Conservation (phyloP, 2,888 invertebrate species). For the Polyploca ridens region DNA sequence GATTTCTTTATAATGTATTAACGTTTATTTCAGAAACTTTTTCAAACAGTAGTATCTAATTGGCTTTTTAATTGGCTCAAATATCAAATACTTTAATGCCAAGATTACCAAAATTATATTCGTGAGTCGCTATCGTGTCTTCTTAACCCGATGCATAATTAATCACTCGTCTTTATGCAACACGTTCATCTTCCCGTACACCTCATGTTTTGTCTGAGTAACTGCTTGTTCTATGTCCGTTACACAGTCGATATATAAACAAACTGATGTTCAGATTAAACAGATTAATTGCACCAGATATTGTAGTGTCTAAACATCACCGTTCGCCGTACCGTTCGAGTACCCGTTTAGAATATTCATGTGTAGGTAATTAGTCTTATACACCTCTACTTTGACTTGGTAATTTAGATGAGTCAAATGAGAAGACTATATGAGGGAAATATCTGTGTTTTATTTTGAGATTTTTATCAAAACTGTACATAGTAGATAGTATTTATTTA, state of each 20-base stretch:
- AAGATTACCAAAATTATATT: too few species aligned
- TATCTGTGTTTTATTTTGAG: too few species aligned
- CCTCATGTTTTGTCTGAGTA: not conserved
- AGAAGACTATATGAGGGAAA: not conserved
- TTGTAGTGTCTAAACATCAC: constrained; percentile 8
- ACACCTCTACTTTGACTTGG: not conserved
- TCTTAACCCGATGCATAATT: too few species aligned
- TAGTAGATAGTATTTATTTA: too few species aligned
- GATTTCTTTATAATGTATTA: too few species aligned
- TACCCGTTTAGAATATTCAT: constrained; percentile 4
- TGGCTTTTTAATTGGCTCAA: too few species aligned
- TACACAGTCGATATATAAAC: not conserved
- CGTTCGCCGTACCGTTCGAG: not conserved
- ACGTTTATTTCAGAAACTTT: too few species aligned
- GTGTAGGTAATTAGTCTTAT: not conserved
- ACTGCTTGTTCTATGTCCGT: not conserved
- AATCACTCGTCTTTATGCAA: too few species aligned
- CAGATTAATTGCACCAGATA: not conserved
- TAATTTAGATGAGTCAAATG: not conserved
- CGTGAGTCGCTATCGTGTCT: too few species aligned
- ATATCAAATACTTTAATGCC: too few species aligned
- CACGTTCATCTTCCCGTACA: not conserved
- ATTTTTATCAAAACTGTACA: too few species aligned
- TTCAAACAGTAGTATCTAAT: too few species aligned
- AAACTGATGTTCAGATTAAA: not conserved